Base-by-base conservation (phyloP, 2,113 vertebrate species). In the Carassius auratus region DNA sequence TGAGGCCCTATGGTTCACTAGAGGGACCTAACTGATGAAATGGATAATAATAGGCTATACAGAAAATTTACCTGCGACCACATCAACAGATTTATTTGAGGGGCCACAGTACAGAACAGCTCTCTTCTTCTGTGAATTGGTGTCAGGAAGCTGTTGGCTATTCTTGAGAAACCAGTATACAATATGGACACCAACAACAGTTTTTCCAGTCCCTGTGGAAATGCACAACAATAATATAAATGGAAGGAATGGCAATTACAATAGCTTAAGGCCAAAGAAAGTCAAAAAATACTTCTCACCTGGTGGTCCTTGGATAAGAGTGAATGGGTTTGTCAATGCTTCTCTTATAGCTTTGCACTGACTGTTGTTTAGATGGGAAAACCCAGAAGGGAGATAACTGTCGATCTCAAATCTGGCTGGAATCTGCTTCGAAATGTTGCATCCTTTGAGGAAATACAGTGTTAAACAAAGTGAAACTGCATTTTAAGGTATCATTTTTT, bases 31-130 rank as follows among this genome's bases (percentile, higher is more conserved):
- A 59, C 57, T 59, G 42, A 45, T 9, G 9, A 59, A 21, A 59
- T n/a, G 19, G 55, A 21, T 69, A 69, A 9, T 69, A 33, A 50
- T 12, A 4, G 13, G 48, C 48, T 69, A 21, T 36, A 10, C 48
- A 50, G 48, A 12, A 84, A 59, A 73, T 52, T 26, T 92, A 96
- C 96, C 95, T 86, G 95, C 95, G 64, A 96, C 92, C 14, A 97
- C 96, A 3, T 97, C 96, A 45, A 97, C 96, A 4, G 96, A 97
- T 87, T 97, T 96, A 92, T 96, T 95, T 38, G 96, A 97, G 0
- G 96, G 96, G 23, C 96, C 95, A 3, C 96, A 97, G 87, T 96
- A 96, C 55, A 97, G 75, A 89, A 96, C 88, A 71, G 85, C 93
- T 7, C 30, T 71, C 59, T 89, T 83, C 59, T 81, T 83, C 3